Evolutionary conservation across 2,113 vertebrate species (phyloP).

Genomic region (Pelecanoides urinatrix): DNA sequence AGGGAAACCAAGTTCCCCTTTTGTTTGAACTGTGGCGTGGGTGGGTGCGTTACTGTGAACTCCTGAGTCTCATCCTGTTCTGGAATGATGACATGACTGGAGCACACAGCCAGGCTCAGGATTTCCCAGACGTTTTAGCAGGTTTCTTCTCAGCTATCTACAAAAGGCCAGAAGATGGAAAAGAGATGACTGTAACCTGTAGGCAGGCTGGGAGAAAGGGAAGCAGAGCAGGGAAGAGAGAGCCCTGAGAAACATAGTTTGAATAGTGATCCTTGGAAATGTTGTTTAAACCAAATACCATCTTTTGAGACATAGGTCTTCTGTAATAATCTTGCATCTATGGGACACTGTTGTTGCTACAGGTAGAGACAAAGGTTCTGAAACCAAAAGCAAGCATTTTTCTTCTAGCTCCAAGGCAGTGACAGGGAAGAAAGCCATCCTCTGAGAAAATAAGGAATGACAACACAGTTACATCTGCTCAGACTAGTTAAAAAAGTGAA

Average conservation of each 20-base stretch:
- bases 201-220: not conserved
- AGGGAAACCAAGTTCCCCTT: too few species aligned
- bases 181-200: not conserved
- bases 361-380: not conserved
- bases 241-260: not conserved
- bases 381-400: not conserved
- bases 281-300: not conserved
- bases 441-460: not conserved
- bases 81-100: not conserved
- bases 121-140: not conserved
- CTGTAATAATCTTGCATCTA: not conserved
- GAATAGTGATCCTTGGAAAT: not conserved
- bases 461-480: not conserved
- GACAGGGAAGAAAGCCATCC: not conserved
- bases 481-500: not conserved
- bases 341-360: not conserved
- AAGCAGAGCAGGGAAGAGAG: not conserved
- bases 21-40: not conserved
- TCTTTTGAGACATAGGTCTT: not conserved
- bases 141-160: not conserved
- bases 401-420: not conserved
- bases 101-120: not conserved
- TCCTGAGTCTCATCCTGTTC: not conserved
- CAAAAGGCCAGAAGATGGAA: not conserved
- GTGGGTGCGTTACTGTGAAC: not conserved